Evolutionary conservation across 2,797 vertebrate species (phyloP).

Genomic region (Cebuella pygmaea): DNA sequence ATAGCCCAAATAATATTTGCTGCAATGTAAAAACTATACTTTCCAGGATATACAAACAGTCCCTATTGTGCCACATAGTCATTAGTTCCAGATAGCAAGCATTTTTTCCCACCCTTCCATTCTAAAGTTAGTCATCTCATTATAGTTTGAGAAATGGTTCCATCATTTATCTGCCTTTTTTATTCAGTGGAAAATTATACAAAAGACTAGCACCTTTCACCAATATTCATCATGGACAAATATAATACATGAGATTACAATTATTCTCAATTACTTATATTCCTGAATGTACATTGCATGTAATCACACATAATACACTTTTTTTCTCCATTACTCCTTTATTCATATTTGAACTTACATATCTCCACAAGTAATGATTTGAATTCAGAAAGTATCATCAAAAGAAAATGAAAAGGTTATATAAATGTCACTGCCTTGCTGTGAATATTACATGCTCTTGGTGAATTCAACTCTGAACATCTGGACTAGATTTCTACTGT

Average conservation of each 20-base stretch:
- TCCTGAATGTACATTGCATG: neutral
- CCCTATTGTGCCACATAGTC: neutral
- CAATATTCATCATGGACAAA: neutral
- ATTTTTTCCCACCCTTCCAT: neutral
- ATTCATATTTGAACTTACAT: constrained; percentile 28
- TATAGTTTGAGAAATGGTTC: constrained; percentile 20
- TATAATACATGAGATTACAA: neutral
- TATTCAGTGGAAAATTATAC: constrained; percentile 1
- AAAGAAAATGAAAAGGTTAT: constrained; percentile 71
- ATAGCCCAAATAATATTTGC: constrained; percentile 32
- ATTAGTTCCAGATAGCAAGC: constrained; percentile 14
- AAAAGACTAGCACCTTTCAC: neutral
- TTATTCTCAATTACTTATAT: neutral
- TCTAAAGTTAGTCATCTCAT: constrained; percentile 38
- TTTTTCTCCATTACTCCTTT: neutral
- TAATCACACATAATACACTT: neutral
- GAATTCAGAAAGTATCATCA: constrained; percentile 47
- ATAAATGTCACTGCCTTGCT: constrained; percentile 66
- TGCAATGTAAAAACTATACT: neutral
- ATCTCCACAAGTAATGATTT: constrained; percentile 56
- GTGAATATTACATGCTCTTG: constrained; percentile 38
- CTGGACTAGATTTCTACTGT: constrained; percentile 19
- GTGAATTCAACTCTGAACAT: constrained; percentile 57
- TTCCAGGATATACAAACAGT: neutral
- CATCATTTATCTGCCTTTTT: constrained; percentile 13